Evolutionary conservation across 2,797 vertebrate genomes (phyloP), one percentile per base, ranked within the genome.

Genomic region (Arnoldichthys spilopterus): DNA sequence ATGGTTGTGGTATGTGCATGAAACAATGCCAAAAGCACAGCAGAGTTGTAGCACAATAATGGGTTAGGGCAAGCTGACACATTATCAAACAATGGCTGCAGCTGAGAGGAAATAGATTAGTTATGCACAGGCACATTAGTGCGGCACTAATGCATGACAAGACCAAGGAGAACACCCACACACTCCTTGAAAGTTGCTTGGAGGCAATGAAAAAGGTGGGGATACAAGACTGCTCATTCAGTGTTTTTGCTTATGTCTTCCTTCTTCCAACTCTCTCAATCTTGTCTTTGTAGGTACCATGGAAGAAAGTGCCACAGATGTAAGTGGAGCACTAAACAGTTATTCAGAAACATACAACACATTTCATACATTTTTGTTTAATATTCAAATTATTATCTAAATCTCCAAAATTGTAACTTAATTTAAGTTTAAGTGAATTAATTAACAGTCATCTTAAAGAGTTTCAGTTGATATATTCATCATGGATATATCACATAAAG

Each of bases 1-100:
- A 90, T 85, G 85, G 83, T 81, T 85, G 64, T 56, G 71, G 78
- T 34, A 53, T 78, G 80, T 43, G 63, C 18, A 20, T 77, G 49
- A 80, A 84, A 85, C 84, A 86, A 80, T 87, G 73, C 86, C 80
- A 59, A 77, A 81, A 85, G 12, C 85, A 59, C 68, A 75, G 76
- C 54, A 76, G 6, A 64, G 59, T 53, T 71, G 45, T 74, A 80
- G 43, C 26, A 40, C 30, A 51, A 70, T 47, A 53, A 77, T 12
- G 67, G 37, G 6, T 75, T 70, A 72, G 61, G 76, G 64, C 74
- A 83, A 43, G 28, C 22, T 30, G 20, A 62, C 51, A 56, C 72
- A 59, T 43, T 30, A 24, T 62, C 59, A 67, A 51, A 85, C 77
- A 83, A 71, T 76, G 43, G 64, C 51, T 69, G 58, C 70, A 40